These are phyloP conservation scores for Sipha flava DNA, from an alignment of 1,140 invertebrate genomes.

Conservation along the genomic window DNA sequence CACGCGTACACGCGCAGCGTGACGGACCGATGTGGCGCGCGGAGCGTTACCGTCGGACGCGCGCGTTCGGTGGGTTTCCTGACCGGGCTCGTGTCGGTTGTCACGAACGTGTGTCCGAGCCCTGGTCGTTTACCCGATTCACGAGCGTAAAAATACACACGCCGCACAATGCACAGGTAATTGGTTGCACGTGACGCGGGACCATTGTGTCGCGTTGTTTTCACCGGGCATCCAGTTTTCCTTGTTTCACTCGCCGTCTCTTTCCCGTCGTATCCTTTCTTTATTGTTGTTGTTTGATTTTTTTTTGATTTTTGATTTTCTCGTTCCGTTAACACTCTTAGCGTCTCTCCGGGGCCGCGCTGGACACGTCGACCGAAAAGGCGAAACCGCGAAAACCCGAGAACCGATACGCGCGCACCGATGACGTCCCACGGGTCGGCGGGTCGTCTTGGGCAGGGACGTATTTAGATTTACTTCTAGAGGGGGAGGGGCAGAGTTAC, in stretches of 20 bases:
- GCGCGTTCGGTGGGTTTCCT: not conserved
- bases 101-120: constrained; percentile 23
- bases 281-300: not conserved
- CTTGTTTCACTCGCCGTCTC: not conserved
- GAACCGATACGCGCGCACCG: too few relatives aligned
- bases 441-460: too few relatives aligned
- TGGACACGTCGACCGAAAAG: too few relatives aligned
- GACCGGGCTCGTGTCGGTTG: constrained; percentile 25
- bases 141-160: constrained; percentile 18
- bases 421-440: too few relatives aligned
- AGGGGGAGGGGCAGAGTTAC: too few relatives aligned
- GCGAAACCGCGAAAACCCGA: too few relatives aligned
- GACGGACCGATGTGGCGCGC: not conserved
- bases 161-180: constrained; percentile 24
- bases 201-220: constrained; percentile 8
- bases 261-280: not conserved
- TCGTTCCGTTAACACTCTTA: not conserved
- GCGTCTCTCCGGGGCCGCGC: not conserved
- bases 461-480: too few relatives aligned
- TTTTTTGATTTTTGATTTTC: not conserved
- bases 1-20: not conserved
- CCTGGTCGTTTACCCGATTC: constrained; percentile 30
- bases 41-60: not conserved
- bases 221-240: not conserved
- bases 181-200: constrained; percentile 27